A percentile compares a stretch with the other conserved stretches of the same genome.
phyloP scores from a whole-genome alignment of 2,888 invertebrate species.

The Eilema griseolum region DNA sequence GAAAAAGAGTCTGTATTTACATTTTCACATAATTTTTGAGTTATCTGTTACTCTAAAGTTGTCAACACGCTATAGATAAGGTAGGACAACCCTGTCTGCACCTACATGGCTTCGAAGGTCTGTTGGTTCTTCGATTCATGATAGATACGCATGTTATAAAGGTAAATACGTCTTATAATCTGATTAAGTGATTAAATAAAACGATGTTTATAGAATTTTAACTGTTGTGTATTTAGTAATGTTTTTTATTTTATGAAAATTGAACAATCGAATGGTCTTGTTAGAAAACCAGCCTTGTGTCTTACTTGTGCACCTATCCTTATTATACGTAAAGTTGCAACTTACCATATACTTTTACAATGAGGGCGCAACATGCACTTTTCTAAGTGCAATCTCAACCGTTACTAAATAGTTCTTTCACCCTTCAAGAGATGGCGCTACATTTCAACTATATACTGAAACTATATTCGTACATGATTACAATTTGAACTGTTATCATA shows the following conservation, averaged over 20 bases:
- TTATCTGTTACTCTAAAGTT: constrained; percentile 24
- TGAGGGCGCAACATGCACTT: constrained; percentile 62
- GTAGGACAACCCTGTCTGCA: constrained; percentile 35
- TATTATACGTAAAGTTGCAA: constrained; percentile 12
- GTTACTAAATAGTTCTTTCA: constrained; percentile 54
- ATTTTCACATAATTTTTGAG: not conserved
- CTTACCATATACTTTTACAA: constrained; percentile 19
- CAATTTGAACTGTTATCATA: not conserved
- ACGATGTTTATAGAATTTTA: constrained; percentile 13
- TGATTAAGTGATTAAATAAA: constrained; percentile 50
- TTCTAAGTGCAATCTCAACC: constrained; percentile 58
- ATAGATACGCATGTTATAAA: constrained; percentile 50
- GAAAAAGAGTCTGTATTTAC: not conserved
- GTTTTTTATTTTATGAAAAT: not conserved
- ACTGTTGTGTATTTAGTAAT: not conserved
- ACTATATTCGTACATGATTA: not conserved
- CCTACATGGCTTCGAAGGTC: constrained; percentile 39
- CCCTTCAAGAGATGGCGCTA: constrained; percentile 77
- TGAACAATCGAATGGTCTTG: not conserved
- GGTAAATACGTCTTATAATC: constrained; percentile 48
- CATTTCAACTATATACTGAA: not conserved
- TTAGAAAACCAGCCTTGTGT: not conserved
- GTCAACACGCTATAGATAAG: constrained; percentile 40
- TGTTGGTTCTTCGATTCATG: constrained; percentile 38
- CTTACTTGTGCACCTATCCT: not conserved